Evolutionary conservation across 2,113 vertebrate species (phyloP), one percentile per base, ranked within the genome.

Genomic region (Rostratula benghalensis): DNA sequence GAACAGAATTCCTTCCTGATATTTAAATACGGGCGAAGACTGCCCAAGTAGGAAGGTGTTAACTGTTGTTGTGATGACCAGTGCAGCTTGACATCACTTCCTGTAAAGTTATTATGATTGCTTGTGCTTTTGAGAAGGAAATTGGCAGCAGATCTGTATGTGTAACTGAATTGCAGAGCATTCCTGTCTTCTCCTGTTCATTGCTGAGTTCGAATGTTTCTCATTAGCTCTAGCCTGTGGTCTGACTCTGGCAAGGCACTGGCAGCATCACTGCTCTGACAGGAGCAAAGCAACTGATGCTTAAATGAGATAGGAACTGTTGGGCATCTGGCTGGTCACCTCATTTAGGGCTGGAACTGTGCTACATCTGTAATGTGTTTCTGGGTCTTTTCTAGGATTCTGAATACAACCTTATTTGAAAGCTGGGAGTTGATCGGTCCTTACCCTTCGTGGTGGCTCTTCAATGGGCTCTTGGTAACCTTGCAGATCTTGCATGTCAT

Each of bases 361-460:
- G 43, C 53, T n/a, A 18, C 67, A 23, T 46, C 51, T 77, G 22
- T 76, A 57, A 95, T 2, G 50, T 11, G n/a, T 48, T 96, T 84
- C 53, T 91, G 94, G 8, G 18, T 97, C 91, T 93, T 78, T 97
- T 97, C 4, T 83, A 99, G 99, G 99, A 97, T 99, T 96, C 93
- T 99, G 96, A 99, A 99, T 96, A 98, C 99, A 8, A 99, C 99
- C 11, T 90, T 99, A 54, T 99, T 99, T 97, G 99, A 99, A 97
- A 99, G 99, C 97, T 99, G 99, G 99, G 98, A 98, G 82, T 87
- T 99, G 37, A 98, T 99, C 0, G 99, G 99, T 33, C 99, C 99
- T 3, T 99, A 98, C 79, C 98, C 98, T 3, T 99, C 99, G 27
- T 99, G 99, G 99, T 99, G 99, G 99, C 87, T 99, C 43, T 99